Evolutionary conservation across 1,140 invertebrate species (phyloP).

Genomic region (Physella acuta): DNA sequence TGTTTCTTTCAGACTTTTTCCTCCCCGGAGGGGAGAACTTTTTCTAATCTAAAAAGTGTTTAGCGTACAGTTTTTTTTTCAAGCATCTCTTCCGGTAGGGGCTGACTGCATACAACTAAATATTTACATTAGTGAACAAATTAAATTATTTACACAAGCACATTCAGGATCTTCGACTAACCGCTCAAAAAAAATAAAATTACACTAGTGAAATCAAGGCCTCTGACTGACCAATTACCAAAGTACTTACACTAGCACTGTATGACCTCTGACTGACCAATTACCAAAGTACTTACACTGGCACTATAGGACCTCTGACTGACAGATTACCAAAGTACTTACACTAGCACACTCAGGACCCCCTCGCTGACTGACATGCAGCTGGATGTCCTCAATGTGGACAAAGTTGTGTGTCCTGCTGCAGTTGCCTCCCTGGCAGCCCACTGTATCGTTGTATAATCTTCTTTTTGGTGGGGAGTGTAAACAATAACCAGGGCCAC

Average conservation of each 20-base stretch:
- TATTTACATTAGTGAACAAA: no score
- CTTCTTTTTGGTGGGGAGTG: constrained; percentile 27
- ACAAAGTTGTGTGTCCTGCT: constrained; percentile 24
- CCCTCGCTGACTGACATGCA: constrained; percentile 22
- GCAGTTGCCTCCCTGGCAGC: constrained; percentile 28
- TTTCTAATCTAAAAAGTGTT: no score
- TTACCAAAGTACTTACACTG: constrained; percentile 16
- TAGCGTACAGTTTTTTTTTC: no score
- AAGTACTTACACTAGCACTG: no score
- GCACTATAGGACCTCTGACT: constrained; percentile 21
- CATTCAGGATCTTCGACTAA: no score
- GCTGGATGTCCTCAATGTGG: constrained; percentile 29
- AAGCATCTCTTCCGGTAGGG: no score
- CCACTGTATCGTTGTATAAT: constrained; percentile 30
- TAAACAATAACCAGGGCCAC: constrained; percentile 50
- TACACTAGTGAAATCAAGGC: no score
- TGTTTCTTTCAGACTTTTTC: no score
- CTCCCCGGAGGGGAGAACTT: no score
- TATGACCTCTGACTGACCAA: not conserved
- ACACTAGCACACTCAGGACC: constrained; percentile 24
- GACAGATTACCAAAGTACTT: constrained; percentile 11
- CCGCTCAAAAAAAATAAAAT: no score
- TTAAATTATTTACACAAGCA: no score
- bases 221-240: not conserved
- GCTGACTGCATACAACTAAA: no score